Conservation (phyloP, 2,888 invertebrate species). For the Aspidiotus rigidus region DNA sequence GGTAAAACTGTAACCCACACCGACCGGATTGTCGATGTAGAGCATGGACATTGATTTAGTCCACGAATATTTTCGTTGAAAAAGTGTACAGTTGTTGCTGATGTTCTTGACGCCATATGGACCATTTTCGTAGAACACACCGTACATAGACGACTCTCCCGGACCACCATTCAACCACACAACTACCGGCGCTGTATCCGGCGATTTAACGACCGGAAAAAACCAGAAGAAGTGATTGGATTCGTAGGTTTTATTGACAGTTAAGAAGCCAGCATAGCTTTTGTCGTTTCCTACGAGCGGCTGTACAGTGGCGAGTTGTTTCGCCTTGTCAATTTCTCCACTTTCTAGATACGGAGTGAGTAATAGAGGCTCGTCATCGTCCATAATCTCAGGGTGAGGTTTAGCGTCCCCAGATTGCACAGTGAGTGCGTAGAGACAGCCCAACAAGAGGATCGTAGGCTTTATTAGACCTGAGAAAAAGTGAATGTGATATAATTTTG, state of each 20-base stretch:
- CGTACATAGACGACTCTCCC: slow-evolving; percentile 38
- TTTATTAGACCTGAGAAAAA: no score
- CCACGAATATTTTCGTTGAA: slow-evolving; percentile 67
- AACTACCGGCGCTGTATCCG: slow-evolving; percentile 33
- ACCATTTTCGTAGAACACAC: slow-evolving; percentile 43
- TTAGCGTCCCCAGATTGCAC: no score
- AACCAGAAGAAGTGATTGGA: slow-evolving; percentile 46
- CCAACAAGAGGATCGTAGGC: no score
- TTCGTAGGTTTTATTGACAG: slow-evolving; percentile 44
- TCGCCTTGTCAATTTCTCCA: slow-evolving; percentile 59
- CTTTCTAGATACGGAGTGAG: slow-evolving; percentile 48
- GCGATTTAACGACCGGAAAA: slow-evolving; percentile 42
- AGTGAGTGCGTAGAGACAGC: no score
- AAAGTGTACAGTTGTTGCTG: slow-evolving; percentile 40
- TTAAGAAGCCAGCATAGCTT: slow-evolving; percentile 43
- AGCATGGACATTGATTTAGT: slow-evolving; percentile 67
- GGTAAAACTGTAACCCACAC: slow-evolving; percentile 85
- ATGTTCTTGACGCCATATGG: slow-evolving; percentile 39
- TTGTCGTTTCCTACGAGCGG: not conserved
- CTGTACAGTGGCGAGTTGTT: slow-evolving; percentile 40
- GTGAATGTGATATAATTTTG: no score
- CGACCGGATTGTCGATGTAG: slow-evolving; percentile 87
- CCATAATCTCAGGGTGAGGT: no score
- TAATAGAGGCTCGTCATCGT: slow-evolving; percentile 12
- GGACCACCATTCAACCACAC: slow-evolving; percentile 40